Percentiles rank a stretch among this genome's conserved stretches.
phyloP scores from a whole-genome alignment of 2,113 vertebrate species.

The Pantherophis guttatus region DNA sequence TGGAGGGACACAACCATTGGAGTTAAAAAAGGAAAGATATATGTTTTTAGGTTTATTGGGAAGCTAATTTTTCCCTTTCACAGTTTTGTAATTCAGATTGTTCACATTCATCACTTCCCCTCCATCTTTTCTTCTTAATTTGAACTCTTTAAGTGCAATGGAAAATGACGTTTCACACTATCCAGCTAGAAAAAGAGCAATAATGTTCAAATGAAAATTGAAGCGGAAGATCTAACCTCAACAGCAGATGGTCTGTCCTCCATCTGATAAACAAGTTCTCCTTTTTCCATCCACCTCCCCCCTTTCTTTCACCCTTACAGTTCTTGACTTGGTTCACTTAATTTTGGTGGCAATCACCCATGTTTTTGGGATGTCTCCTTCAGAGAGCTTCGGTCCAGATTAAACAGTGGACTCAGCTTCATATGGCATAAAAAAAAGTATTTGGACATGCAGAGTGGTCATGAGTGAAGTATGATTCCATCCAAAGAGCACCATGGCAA shows the following conservation, averaged over 20 bases:
- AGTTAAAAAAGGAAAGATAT: conserved; percentile 1
- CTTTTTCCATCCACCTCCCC: conserved; percentile 14
- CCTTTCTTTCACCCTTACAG: background rate
- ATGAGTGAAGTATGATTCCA: conserved; percentile 40
- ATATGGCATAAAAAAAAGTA: conserved; percentile 29
- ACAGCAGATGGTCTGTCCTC: conserved; percentile 75
- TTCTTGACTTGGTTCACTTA: conserved; percentile 39
- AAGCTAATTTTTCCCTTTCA: conserved; percentile 65
- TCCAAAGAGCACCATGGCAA: conserved; percentile 38
- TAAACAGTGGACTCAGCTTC: conserved; percentile 39
- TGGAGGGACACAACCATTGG: background rate
- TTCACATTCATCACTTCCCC: conserved; percentile 6
- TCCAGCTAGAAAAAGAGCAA: conserved; percentile 72
- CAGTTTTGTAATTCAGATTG: conserved; percentile 62
- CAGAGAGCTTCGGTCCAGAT: conserved; percentile 38
- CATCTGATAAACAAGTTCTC: conserved; percentile 72
- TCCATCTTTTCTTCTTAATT: conserved; percentile 51
- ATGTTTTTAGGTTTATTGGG: conserved; percentile 3
- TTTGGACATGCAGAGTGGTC: conserved; percentile 27
- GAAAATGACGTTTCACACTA: conserved; percentile 53
- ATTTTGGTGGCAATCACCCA: conserved; percentile 20
- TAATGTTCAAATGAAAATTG: conserved; percentile 78
- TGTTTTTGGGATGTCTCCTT: conserved; percentile 49
- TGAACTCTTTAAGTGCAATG: conserved; percentile 56
- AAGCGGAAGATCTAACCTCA: conserved; percentile 77